Evolutionary conservation across 2,797 vertebrate species (phyloP).

Genomic region (Myripristis murdjan): DNA sequence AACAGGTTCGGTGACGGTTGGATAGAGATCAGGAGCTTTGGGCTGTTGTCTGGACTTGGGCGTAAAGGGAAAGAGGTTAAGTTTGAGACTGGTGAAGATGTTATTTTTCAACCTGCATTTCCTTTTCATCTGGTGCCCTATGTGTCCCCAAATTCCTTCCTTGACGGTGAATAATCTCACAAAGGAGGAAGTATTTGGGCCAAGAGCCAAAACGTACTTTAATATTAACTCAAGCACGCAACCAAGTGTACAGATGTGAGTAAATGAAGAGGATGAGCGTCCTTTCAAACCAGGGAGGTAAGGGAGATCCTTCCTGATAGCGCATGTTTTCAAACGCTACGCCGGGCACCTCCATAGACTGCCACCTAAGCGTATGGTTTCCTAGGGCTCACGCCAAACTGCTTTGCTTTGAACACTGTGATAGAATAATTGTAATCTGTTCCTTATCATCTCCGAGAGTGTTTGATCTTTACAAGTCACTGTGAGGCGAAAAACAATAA

Average conservation of each 20-base stretch:
- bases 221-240: conserved; percentile 85
- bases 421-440: conserved; percentile 84
- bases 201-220: conserved; percentile 81
- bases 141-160: conserved; percentile 70
- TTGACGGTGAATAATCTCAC: conserved; percentile 68
- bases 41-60: conserved; percentile 29
- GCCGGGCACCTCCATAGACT: conserved; percentile 67
- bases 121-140: conserved; percentile 55
- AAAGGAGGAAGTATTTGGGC: conserved; percentile 82
- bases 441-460: conserved; percentile 66
- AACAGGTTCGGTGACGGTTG: conserved; percentile 35
- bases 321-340: conserved; percentile 79
- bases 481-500: conserved; percentile 62
- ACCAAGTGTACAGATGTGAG: conserved; percentile 85
- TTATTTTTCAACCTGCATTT: conserved; percentile 71
- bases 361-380: conserved; percentile 79
- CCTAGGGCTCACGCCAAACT: conserved; percentile 67
- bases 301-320: conserved; percentile 76
- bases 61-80: conserved; percentile 58
- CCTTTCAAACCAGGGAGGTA: conserved; percentile 84
- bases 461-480: conserved; percentile 85
- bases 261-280: conserved; percentile 75
- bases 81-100: conserved; percentile 14
- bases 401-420: conserved; percentile 81
- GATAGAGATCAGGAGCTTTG: conserved; percentile 32